Percentiles rank a stretch among this genome's conserved stretches.
These are phyloP conservation scores for Gracilinanus agilis DNA, from an alignment of 2,113 vertebrate genomes.

Conservation along the genomic window DNA sequence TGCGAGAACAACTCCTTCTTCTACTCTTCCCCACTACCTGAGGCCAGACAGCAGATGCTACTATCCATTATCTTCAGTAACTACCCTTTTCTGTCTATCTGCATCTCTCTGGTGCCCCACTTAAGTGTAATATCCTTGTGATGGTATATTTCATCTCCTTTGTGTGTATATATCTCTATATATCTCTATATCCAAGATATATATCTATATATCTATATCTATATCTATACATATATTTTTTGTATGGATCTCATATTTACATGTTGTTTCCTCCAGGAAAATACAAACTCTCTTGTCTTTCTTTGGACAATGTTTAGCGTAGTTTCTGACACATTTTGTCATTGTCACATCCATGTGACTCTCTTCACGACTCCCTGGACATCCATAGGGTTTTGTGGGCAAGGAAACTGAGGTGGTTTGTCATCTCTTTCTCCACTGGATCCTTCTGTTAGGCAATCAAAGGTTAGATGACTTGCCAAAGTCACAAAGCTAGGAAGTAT, in stretches of 20 bases:
- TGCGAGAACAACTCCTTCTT: background rate
- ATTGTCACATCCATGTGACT: no score
- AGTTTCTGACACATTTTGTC: background rate
- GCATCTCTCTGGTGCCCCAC: background rate
- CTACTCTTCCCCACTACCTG: background rate
- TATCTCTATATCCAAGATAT: no score
- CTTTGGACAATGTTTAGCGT: background rate
- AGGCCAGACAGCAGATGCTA: background rate
- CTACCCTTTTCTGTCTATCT: background rate
- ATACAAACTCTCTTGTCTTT: background rate
- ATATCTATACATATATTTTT: no score
- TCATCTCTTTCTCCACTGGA: no score
- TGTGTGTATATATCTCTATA: no score
- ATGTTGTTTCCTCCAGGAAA: background rate
- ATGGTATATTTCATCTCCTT: background rate
- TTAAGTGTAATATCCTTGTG: background rate
- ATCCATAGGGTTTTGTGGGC: no score
- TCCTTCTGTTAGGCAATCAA: no score
- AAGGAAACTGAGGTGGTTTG: no score
- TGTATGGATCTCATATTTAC: background rate
- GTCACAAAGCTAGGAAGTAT: no score
- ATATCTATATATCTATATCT: no score
- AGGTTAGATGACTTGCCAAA: no score
- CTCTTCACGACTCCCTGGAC: no score
- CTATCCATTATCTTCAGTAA: background rate